A percentile compares a stretch with the other conserved stretches of the same genome.
These are phyloP conservation scores for Pseudomugil gertrudae DNA, from an alignment of 2,797 vertebrate species.

Conservation along the genomic window DNA sequence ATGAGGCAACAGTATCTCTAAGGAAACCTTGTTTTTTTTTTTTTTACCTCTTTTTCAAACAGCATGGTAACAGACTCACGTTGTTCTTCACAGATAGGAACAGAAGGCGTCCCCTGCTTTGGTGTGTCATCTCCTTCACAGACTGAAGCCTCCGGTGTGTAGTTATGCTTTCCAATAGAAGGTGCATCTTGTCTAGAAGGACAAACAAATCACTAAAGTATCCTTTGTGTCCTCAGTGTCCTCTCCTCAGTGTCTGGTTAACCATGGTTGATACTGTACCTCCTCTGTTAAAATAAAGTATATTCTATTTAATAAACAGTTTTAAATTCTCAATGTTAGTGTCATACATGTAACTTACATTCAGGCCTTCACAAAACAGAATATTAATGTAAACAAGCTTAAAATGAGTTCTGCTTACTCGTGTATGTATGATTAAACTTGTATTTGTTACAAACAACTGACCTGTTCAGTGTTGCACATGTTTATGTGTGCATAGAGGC, in stretches of 20 bases:
- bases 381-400: no score
- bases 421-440: no score
- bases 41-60: slow-evolving; percentile 44
- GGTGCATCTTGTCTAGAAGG: slow-evolving; percentile 4
- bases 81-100: background rate
- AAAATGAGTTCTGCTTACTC: no score
- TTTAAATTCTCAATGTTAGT: no score
- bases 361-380: no score
- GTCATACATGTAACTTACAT: background rate
- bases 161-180: background rate
- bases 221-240: background rate
- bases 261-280: no score
- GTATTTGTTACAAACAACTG: no score
- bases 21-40: background rate
- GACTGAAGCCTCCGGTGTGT: background rate
- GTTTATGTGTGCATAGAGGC: no score
- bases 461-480: no score
- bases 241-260: background rate
- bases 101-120: background rate
- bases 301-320: no score
- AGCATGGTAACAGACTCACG: background rate
- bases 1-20: background rate
- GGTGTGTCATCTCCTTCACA: background rate
- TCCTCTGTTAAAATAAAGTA: no score
- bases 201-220: slow-evolving; percentile 4